phyloP scores from a whole-genome alignment of 1,140 invertebrate species.

The Zophobas atratus region DNA sequence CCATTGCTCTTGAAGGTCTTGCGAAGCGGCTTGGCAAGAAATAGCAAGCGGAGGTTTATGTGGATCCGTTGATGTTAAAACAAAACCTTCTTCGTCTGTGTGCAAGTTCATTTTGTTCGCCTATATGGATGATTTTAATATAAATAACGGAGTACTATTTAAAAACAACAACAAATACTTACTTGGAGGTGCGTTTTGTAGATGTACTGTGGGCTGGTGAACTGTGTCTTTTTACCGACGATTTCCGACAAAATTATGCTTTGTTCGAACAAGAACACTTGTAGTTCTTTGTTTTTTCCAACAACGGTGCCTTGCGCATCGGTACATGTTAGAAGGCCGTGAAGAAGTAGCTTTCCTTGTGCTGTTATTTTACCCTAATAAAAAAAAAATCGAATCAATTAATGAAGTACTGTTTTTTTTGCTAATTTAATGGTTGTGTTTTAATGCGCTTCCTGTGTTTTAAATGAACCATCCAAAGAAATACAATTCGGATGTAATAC shows the following conservation, averaged over 20 bases:
- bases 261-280: slow-evolving; percentile 99
- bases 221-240: slow-evolving; percentile 94
- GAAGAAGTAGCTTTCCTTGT: slow-evolving; percentile 95
- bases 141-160: neutral
- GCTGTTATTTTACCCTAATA: slow-evolving; percentile 95
- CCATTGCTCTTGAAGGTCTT: slow-evolving; percentile 85
- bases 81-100: slow-evolving; percentile 83
- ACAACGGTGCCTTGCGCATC: slow-evolving; percentile 77
- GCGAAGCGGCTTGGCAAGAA: slow-evolving; percentile 79
- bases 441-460: too few relatives aligned
- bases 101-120: slow-evolving; percentile 95
- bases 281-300: slow-evolving; percentile 88
- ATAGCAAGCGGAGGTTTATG: slow-evolving; percentile 79
- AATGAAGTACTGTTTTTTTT: too few relatives aligned
- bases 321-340: slow-evolving; percentile 88
- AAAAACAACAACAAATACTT: slow-evolving; percentile 52
- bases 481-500: too few relatives aligned
- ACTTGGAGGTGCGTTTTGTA: slow-evolving; percentile 99
- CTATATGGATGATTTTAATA: slow-evolving; percentile 69
- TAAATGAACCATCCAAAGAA: too few relatives aligned
- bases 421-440: too few relatives aligned
- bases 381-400: neutral
- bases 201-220: slow-evolving; percentile 94
- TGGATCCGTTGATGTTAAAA: slow-evolving; percentile 87
- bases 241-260: slow-evolving; percentile 97